Evolutionary conservation across 2,113 vertebrate genomes (phyloP).

Genomic region (Toxostoma redivivum): DNA sequence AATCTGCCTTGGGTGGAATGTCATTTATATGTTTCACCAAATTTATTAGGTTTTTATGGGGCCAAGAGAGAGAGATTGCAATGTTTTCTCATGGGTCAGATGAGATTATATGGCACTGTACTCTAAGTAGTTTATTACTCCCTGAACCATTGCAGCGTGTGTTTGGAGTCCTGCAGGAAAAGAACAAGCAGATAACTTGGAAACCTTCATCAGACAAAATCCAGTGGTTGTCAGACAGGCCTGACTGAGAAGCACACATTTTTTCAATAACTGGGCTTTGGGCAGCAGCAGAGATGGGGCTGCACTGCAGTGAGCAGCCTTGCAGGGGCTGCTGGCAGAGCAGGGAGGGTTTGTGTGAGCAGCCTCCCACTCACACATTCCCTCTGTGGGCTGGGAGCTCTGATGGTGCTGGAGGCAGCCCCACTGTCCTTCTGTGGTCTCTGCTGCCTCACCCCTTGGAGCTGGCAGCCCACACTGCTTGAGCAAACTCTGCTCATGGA

Average conservation of each 20-base stretch:
- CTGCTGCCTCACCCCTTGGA: not conserved
- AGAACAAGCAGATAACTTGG: not conserved
- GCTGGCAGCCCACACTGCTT: not conserved
- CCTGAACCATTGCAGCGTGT: not conserved
- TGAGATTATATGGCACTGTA: not conserved
- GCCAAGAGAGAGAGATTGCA: not conserved
- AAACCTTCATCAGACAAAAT: not conserved
- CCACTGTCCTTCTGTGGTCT: not conserved
- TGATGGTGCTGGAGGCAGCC: not conserved
- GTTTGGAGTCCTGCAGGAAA: not conserved
- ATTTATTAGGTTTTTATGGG: constrained; percentile 24
- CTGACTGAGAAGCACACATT: not conserved
- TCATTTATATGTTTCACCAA: not conserved
- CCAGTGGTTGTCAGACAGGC: not conserved
- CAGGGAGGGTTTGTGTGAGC: not conserved
- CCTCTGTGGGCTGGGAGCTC: not conserved
- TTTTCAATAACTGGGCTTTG: not conserved
- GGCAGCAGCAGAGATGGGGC: not conserved
- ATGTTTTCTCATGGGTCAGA: not conserved
- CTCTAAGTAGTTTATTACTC: constrained; percentile 23
- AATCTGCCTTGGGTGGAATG: not conserved
- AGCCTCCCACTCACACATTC: not conserved
- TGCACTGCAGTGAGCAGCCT: not conserved
- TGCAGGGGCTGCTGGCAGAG: not conserved
- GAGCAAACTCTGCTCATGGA: not conserved